These are phyloP conservation scores for Diphyllodes magnificus DNA, from an alignment of 2,113 vertebrate genomes.

Conservation along the genomic window DNA sequence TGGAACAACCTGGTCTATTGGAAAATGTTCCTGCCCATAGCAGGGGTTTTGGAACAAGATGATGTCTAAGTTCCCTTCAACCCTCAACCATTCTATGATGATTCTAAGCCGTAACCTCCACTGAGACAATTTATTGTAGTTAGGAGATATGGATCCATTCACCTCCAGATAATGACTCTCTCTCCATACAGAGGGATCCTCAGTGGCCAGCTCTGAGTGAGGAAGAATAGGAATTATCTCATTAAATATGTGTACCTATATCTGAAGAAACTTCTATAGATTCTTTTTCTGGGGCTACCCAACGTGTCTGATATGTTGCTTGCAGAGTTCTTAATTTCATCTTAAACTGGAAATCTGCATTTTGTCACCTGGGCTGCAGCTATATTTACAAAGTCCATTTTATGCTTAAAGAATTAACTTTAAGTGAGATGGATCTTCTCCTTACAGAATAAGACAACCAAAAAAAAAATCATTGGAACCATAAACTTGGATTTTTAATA, in stretches of 20 bases:
- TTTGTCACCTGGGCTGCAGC: neutral
- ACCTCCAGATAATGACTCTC: neutral
- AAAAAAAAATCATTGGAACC: neutral
- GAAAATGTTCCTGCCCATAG: neutral
- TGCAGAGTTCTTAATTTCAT: neutral
- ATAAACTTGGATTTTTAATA: neutral
- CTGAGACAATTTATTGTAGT: neutral
- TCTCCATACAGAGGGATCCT: neutral
- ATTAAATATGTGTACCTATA: neutral
- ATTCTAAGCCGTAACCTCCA: neutral
- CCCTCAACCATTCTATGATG: neutral
- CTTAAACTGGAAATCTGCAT: neutral
- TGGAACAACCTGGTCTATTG: neutral
- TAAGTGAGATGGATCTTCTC: neutral
- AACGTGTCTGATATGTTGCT: fast-evolving
- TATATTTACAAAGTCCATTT: neutral
- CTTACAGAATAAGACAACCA: neutral
- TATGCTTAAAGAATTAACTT: neutral
- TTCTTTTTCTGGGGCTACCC: neutral
- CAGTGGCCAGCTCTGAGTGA: neutral
- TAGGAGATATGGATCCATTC: neutral
- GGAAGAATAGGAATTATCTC: neutral
- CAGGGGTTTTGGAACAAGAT: neutral
- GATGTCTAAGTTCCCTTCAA: neutral
- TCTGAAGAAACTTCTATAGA: neutral